Base-by-base conservation (phyloP, 2,113 vertebrate genomes). In the Nematolebias whitei region DNA sequence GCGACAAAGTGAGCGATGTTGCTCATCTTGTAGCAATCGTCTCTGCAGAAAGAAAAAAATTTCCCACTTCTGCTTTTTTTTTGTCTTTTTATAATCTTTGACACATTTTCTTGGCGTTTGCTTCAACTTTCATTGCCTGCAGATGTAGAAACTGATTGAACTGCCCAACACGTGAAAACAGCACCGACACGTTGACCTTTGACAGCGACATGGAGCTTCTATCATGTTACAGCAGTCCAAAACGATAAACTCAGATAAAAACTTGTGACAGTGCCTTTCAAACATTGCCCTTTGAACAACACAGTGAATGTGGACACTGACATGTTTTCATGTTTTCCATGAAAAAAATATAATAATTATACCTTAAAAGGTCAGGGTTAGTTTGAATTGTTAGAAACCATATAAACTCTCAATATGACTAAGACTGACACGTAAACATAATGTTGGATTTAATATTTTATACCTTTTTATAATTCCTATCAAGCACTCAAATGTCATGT, bases 381-480 rank as follows among this genome's bases (percentile, higher is more conserved):
- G 47, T 22, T 14, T 22, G 32, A 35, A 29, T n/a, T n/a, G n/a
- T 56, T 69, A 18, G 49, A 66, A 16, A 79, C 65, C 75, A 73
- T 67, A 63, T 75, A 74, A 68, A 71, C 64, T 48, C 23, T 66
- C 76, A 57, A 35, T 77, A 53, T 26, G 47, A 56, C 53, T 51
- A 20, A 63, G 50, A 58, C 58, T 12, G 50, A 52, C 29, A 63
- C n/a, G n/a, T n/a, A n/a, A n/a, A n/a, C n/a, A n/a, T n/a, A n/a
- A n/a, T n/a, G n/a, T n/a, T n/a, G n/a, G n/a, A n/a, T n/a, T n/a
- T n/a, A n/a, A n/a, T n/a, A n/a, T n/a, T n/a, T n/a, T n/a, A n/a
- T n/a, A n/a, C n/a, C n/a, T n/a, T n/a, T n/a, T n/a, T n/a, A n/a
- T n/a, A n/a, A n/a, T n/a, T n/a, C n/a, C n/a, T n/a, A n/a, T n/a